A percentile compares a stretch with the other conserved stretches of the same genome.
Conservation (phyloP, 1,140 invertebrate genomes). For the Drosophila aff. region DNA sequence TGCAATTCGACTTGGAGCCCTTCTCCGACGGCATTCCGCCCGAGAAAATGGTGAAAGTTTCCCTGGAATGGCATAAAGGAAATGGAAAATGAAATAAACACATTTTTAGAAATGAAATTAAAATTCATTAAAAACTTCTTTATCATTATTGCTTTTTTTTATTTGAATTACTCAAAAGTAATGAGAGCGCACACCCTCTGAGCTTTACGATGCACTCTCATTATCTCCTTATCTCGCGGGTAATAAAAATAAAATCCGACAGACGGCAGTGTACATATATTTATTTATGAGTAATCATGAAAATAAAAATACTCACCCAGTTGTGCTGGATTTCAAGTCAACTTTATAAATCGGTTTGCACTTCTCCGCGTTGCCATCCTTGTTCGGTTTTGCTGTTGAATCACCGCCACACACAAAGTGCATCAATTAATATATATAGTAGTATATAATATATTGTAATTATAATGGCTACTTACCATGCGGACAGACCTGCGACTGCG, state of each 20-base stretch:
- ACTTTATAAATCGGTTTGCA: slow-evolving; percentile 97
- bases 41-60: slow-evolving; percentile 96
- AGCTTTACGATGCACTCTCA: slow-evolving; percentile 5
- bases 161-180: slow-evolving; percentile 10
- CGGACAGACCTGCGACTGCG: slow-evolving; percentile 93
- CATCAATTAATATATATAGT: not conserved
- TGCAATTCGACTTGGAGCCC: slow-evolving; percentile 95
- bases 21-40: slow-evolving; percentile 96
- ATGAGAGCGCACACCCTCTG: slow-evolving; percentile 6
- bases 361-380: slow-evolving; percentile 93
- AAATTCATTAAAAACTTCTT: not conserved
- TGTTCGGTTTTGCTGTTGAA: slow-evolving; percentile 85
- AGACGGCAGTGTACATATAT: not conserved
- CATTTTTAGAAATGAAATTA: not conserved
- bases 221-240: not conserved
- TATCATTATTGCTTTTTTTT: not conserved
- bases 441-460: slow-evolving; percentile 1
- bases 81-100: not conserved
- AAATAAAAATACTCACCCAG: slow-evolving; percentile 89
- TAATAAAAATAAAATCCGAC: not conserved
- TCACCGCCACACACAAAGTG: not conserved
- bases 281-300: slow-evolving; percentile 5
- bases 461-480: slow-evolving; percentile 90
- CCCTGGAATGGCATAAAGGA: slow-evolving; percentile 86
- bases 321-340: slow-evolving; percentile 96